Percentiles rank a stretch among this genome's conserved stretches.
Conservation (phyloP, 1,140 invertebrate genomes). For the Homarus americanus region DNA sequence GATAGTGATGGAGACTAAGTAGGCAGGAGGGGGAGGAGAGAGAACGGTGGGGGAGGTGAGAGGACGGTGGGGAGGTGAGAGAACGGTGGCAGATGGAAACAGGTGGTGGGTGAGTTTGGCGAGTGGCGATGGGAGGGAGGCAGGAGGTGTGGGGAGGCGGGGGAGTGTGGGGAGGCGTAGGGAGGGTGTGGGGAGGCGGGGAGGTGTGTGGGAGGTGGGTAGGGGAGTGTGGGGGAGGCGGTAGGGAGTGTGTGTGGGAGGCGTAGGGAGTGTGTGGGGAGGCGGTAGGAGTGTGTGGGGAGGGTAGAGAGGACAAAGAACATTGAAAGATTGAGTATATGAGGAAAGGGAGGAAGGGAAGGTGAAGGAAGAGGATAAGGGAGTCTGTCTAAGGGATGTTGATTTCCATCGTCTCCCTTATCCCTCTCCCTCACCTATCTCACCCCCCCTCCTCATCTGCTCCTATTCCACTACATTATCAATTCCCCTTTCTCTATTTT, state of each 20-base stretch:
- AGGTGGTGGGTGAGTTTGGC: too few relatives aligned
- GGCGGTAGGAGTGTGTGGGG: neutral
- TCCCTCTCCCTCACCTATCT: neutral
- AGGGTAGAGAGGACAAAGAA: neutral
- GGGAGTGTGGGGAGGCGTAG: neutral
- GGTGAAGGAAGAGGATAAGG: neutral
- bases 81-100: neutral
- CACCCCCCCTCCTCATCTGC: neutral
- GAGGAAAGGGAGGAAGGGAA: neutral
- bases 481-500: too few relatives aligned
- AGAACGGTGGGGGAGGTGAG: neutral
- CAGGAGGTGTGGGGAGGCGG: neutral
- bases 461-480: too few relatives aligned
- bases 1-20: neutral
- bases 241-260: too few relatives aligned
- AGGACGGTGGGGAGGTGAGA: neutral
- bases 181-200: neutral
- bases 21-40: too few relatives aligned
- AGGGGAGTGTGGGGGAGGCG: neutral
- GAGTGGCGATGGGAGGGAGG: neutral
- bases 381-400: neutral
- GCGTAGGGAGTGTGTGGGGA: neutral
- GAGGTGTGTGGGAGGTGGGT: neutral
- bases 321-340: neutral
- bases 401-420: neutral